phyloP scores from a whole-genome alignment of 1,140 invertebrate species.

The Ectropis grisescens region DNA sequence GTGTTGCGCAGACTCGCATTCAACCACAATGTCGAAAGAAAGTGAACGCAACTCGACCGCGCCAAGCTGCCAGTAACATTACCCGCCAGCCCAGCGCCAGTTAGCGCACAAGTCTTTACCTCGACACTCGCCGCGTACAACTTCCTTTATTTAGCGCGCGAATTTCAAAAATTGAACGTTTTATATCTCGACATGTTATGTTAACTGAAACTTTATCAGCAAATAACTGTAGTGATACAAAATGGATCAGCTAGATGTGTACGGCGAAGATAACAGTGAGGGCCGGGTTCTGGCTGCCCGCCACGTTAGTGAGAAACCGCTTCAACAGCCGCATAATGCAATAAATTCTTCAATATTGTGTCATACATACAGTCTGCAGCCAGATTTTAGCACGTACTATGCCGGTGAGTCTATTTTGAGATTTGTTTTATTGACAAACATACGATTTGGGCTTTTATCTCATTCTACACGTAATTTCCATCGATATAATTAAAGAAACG shows the following conservation, averaged over 20 bases:
- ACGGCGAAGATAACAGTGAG: constrained; percentile 32
- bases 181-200: too few relatives aligned
- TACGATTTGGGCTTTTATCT: too few relatives aligned
- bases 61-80: not conserved
- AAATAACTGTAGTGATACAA: too few relatives aligned
- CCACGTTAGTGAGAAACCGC: constrained; percentile 35
- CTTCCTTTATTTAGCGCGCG: constrained; percentile 15
- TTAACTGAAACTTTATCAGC: too few relatives aligned
- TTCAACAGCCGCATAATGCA: constrained; percentile 28
- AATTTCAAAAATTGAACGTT: constrained; percentile 11
- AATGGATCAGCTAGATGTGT: too few relatives aligned
- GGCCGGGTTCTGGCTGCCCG: constrained; percentile 31
- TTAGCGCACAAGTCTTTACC: constrained; percentile 12
- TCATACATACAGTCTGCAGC: constrained; percentile 38
- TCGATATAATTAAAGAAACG: too few relatives aligned
- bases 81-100: too few relatives aligned
- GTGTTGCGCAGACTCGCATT: constrained; percentile 39
- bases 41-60: constrained; percentile 39
- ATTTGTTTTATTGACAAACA: too few relatives aligned
- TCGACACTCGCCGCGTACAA: constrained; percentile 10
- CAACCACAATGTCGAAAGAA: constrained; percentile 53
- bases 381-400: constrained; percentile 43
- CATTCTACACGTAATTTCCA: too few relatives aligned
- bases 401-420: constrained; percentile 36
- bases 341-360: constrained; percentile 47